Percentiles rank a stretch among this genome's conserved stretches.
Evolutionary conservation across 2,888 invertebrate genomes (phyloP).

Genomic region (Dryobotodes eremita): DNA sequence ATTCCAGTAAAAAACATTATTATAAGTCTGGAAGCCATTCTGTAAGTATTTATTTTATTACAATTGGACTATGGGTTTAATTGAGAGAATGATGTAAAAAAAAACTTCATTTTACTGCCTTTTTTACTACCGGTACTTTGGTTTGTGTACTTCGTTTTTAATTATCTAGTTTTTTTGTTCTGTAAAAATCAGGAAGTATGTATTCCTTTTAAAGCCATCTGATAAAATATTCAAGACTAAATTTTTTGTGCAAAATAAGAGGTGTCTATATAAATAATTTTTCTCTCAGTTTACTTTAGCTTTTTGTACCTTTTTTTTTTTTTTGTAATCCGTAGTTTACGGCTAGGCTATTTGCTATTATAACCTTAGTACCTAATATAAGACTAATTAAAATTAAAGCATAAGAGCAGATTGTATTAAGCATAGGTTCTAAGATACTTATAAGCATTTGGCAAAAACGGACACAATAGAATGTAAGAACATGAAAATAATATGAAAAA

Average conservation of each 20-base stretch:
- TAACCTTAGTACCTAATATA: constrained; percentile 69
- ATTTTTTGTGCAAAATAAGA: not conserved
- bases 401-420: constrained; percentile 57
- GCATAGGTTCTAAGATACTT: constrained; percentile 63
- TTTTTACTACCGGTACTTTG: not conserved
- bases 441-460: constrained; percentile 66
- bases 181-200: not conserved
- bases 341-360: constrained; percentile 64
- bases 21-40: constrained; percentile 76
- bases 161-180: not conserved
- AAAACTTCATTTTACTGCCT: not conserved
- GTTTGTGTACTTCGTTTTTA: not conserved
- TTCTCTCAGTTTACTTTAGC: constrained; percentile 30
- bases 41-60: constrained; percentile 65
- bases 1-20: constrained; percentile 86
- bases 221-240: not conserved
- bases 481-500: constrained; percentile 53
- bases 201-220: not conserved
- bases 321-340: constrained; percentile 65
- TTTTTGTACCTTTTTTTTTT: constrained; percentile 61
- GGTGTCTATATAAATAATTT: not conserved
- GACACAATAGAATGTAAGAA: constrained; percentile 66
- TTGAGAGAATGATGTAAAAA: not conserved
- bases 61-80: constrained; percentile 66
- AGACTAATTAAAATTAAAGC: constrained; percentile 65